A percentile compares a stretch with the other conserved stretches of the same genome.
These are phyloP conservation scores for Sebastes itinus DNA, from an alignment of 2,797 vertebrate species.

Conservation along the genomic window DNA sequence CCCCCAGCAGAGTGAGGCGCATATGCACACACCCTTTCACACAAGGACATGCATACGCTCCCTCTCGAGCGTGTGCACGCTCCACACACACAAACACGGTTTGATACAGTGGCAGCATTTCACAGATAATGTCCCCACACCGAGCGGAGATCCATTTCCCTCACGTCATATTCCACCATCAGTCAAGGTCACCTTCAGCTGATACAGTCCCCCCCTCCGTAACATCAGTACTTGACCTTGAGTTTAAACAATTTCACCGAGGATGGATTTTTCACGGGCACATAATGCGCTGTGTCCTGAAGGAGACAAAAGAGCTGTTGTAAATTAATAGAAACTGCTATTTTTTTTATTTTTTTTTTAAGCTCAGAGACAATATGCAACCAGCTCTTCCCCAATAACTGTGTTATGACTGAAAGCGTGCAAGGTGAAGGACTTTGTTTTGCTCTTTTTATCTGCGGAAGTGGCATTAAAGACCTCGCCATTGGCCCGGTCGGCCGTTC, in stretches of 20 bases:
- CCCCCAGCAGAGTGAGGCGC: conserved; percentile 59
- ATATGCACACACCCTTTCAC: conserved; percentile 35
- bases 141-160: conserved; percentile 78
- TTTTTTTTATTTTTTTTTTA: conserved; percentile 22
- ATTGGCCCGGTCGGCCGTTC: conserved; percentile 33
- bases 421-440: conserved; percentile 75
- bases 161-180: conserved; percentile 79
- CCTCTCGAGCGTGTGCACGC: background rate
- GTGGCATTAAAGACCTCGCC: conserved; percentile 46
- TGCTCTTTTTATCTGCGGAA: conserved; percentile 41
- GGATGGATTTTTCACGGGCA: conserved; percentile 75
- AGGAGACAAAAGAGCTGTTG: conserved; percentile 70
- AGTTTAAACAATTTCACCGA: conserved; percentile 73
- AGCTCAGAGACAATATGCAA: conserved; percentile 47
- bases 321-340: conserved; percentile 68
- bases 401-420: conserved; percentile 35
- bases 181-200: conserved; percentile 79
- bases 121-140: conserved; percentile 78
- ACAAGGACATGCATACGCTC: conserved; percentile 47
- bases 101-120: conserved; percentile 79
- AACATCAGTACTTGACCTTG: conserved; percentile 78
- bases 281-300: conserved; percentile 70
- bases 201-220: conserved; percentile 52
- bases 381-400: conserved; percentile 15
- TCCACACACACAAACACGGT: conserved; percentile 57